Evolutionary conservation across 2,797 vertebrate species (phyloP).

Genomic region (Propithecus deckenii): DNA sequence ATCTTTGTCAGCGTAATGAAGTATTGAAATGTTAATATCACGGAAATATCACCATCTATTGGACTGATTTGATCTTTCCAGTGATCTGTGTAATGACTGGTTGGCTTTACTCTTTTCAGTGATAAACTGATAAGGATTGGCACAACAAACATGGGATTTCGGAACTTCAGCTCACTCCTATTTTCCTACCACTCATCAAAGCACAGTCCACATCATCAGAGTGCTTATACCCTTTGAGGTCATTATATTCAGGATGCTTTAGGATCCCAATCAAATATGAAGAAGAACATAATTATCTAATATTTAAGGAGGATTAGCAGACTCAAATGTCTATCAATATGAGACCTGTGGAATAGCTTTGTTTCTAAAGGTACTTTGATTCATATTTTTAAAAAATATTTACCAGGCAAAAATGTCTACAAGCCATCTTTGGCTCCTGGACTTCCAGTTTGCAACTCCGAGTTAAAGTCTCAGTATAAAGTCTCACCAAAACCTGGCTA

Average conservation of each 20-base stretch:
- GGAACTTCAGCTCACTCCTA: not conserved
- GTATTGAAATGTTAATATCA: slow-evolving; percentile 46
- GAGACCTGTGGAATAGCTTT: not conserved
- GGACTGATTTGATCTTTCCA: not conserved
- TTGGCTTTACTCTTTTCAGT: not conserved
- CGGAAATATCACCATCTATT: slow-evolving; percentile 35
- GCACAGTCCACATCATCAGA: not conserved
- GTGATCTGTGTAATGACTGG: slow-evolving; percentile 26
- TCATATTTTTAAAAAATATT: not conserved
- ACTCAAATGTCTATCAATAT: not conserved
- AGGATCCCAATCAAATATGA: not conserved
- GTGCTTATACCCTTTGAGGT: not conserved
- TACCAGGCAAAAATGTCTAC: not conserved
- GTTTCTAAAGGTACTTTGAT: not conserved
- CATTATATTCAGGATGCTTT: not conserved
- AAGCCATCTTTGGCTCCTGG: not conserved
- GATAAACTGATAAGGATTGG: slow-evolving; percentile 7
- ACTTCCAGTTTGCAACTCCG: not conserved
- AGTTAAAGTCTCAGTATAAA: slow-evolving; percentile 28
- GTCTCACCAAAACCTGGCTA: slow-evolving; percentile 42
- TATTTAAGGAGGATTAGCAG: not conserved
- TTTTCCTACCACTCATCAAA: not conserved
- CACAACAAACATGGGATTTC: not conserved
- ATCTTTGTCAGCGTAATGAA: slow-evolving; percentile 56
- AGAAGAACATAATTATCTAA: not conserved